phyloP scores from a whole-genome alignment of 2,113 vertebrate genomes.

The Podarcis muralis region DNA sequence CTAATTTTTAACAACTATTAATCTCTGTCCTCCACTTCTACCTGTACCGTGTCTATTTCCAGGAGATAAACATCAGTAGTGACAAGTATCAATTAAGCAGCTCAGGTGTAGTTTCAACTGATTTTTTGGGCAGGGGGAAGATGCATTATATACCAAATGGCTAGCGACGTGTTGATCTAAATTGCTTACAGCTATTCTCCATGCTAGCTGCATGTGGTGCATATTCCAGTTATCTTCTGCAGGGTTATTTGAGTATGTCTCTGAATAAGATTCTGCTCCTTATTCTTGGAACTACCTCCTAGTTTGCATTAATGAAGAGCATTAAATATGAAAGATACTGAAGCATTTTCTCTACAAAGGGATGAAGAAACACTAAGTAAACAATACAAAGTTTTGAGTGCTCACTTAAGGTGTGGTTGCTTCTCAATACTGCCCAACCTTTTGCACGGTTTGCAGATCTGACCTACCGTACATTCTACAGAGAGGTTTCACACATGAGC shows the following conservation, averaged over 20 bases:
- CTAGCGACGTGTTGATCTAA: slow-evolving; percentile 34
- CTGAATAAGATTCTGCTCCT: neutral
- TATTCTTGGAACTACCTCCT: neutral
- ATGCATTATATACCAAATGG: slow-evolving; percentile 38
- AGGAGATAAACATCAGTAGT: no score
- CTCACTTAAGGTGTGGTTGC: neutral
- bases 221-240: neutral
- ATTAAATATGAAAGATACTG: neutral
- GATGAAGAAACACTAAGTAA: neutral
- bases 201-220: neutral
- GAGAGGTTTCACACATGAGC: neutral
- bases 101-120: no score
- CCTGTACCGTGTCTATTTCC: no score
- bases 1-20: no score
- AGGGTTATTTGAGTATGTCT: neutral
- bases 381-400: neutral
- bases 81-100: no score
- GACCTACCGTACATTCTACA: slow-evolving; percentile 11
- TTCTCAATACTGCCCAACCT: neutral
- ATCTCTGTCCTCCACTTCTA: no score
- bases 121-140: no score
- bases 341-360: neutral
- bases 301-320: slow-evolving; percentile 22
- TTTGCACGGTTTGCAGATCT: neutral
- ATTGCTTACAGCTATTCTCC: slow-evolving; percentile 34